These are phyloP conservation scores for Helicoverpa armigera DNA, from an alignment of 1,140 invertebrate genomes.

Conservation along the genomic window DNA sequence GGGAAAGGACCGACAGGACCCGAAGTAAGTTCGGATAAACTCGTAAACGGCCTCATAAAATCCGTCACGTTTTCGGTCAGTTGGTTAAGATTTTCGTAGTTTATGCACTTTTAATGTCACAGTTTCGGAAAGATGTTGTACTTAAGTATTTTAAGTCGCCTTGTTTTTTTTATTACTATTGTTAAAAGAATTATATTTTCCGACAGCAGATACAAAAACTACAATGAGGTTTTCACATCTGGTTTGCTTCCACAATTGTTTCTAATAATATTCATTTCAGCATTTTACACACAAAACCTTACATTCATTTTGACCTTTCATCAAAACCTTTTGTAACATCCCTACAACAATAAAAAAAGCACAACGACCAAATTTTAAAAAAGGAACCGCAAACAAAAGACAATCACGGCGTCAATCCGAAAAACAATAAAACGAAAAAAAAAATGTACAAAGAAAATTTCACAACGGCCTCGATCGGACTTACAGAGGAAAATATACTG, in stretches of 20 bases:
- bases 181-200: too few relatives aligned
- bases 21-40: constrained; percentile 14
- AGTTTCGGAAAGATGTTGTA: background rate
- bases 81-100: constrained; percentile 55
- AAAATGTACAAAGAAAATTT: constrained; percentile 3
- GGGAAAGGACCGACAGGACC: background rate
- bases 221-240: too few relatives aligned
- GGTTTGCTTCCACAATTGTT: background rate
- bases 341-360: background rate
- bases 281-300: background rate
- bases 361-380: background rate
- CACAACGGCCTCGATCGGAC: constrained; percentile 17
- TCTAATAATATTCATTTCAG: background rate
- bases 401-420: background rate
- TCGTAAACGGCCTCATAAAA: constrained; percentile 65
- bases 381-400: background rate
- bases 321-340: background rate
- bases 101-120: background rate
- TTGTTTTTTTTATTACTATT: background rate
- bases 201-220: too few relatives aligned
- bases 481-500: constrained; percentile 18
- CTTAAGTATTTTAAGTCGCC: background rate
- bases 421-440: background rate
- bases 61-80: constrained; percentile 63
- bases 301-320: too few relatives aligned